Conservation (phyloP, 2,797 vertebrate genomes). For the Mus minutoides region DNA sequence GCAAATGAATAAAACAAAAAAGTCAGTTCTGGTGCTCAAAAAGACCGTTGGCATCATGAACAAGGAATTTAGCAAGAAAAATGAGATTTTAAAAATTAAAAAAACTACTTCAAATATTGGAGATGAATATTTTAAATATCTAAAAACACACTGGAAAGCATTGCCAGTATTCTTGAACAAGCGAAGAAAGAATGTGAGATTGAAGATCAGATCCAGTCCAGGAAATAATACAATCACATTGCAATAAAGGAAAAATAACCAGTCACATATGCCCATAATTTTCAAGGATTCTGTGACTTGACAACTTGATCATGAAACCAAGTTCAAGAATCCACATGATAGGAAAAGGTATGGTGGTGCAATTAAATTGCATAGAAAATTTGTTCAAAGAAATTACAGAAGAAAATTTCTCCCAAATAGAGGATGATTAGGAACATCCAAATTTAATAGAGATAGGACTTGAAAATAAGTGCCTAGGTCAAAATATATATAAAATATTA, state of each 20-base stretch:
- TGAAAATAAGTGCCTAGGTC: background rate
- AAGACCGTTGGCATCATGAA: background rate
- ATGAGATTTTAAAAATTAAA: background rate
- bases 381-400: background rate
- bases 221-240: background rate
- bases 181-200: background rate
- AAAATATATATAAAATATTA: background rate
- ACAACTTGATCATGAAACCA: background rate
- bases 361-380: background rate
- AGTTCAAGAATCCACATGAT: background rate
- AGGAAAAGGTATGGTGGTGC: background rate
- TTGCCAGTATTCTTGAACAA: background rate
- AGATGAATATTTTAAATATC: background rate
- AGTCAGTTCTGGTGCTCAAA: background rate
- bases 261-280: background rate
- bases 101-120: background rate
- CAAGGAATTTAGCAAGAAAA: background rate
- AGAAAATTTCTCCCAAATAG: background rate
- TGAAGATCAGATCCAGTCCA: background rate
- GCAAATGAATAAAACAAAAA: background rate
- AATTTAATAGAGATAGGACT: background rate
- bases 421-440: background rate
- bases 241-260: background rate
- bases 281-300: background rate
- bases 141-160: background rate